Conservation (phyloP, 2,888 invertebrate genomes). For the Cybosia mesomella region DNA sequence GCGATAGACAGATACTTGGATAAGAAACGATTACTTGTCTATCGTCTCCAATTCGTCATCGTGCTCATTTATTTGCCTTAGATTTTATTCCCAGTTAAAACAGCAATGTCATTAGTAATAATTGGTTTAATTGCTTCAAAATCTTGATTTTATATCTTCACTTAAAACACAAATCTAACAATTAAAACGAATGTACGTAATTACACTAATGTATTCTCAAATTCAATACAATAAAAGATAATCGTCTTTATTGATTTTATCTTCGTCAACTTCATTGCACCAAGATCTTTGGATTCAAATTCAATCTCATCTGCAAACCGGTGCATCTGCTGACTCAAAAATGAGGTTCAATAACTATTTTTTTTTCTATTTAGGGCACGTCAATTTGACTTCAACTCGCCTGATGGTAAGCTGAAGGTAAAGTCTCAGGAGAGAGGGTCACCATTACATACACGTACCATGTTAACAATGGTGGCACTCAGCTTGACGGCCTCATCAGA, state of each 20-base stretch:
- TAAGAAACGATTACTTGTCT: neutral
- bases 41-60: neutral
- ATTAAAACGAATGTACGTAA: conserved; percentile 35
- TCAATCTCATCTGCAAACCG: too few species aligned
- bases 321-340: too few species aligned
- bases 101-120: neutral
- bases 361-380: too few species aligned
- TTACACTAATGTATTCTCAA: conserved; percentile 48
- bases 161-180: conserved; percentile 20
- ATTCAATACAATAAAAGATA: conserved; percentile 37
- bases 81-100: neutral
- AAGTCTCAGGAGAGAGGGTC: too few species aligned
- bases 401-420: too few species aligned
- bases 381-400: too few species aligned
- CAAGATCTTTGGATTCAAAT: too few species aligned
- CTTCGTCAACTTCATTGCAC: too few species aligned
- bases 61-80: neutral
- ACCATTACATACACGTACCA: too few species aligned
- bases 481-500: too few species aligned
- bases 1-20: neutral
- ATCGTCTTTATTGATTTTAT: conserved; percentile 44
- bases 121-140: neutral
- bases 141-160: conserved; percentile 13
- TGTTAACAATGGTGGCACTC: too few species aligned
- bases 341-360: too few species aligned